These are phyloP conservation scores for Drosophila punjabiensis DNA, from an alignment of 1,140 invertebrate genomes.

Conservation along the genomic window DNA sequence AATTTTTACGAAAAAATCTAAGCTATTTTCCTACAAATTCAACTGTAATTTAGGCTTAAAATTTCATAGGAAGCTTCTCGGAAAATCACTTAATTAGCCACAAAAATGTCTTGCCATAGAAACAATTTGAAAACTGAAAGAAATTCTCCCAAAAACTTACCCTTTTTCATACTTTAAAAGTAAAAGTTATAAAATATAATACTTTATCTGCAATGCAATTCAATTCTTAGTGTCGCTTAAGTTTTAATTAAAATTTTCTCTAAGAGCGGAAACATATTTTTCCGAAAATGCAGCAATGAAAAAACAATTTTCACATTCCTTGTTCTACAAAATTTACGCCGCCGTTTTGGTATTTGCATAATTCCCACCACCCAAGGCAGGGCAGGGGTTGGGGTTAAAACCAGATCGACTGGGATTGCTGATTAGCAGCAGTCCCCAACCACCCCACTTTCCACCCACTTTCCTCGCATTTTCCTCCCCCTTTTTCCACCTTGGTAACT, in stretches of 20 bases:
- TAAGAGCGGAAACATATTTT: slow-evolving; percentile 38
- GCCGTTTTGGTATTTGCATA: slow-evolving; percentile 44
- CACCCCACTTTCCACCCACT: slow-evolving; percentile 9
- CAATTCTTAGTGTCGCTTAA: slow-evolving; percentile 7
- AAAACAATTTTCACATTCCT: slow-evolving; percentile 52
- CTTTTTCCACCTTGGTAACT: slow-evolving; percentile 46
- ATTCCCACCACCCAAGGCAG: slow-evolving; percentile 38
- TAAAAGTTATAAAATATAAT: slow-evolving; percentile 12
- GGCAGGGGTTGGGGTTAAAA: slow-evolving; percentile 10
- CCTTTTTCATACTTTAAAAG: not conserved
- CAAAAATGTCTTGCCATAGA: slow-evolving; percentile 14
- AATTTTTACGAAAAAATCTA: not conserved
- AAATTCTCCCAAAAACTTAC: not conserved
- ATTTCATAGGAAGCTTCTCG: slow-evolving; percentile 1
- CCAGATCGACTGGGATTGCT: slow-evolving; percentile 53
- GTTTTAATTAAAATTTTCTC: slow-evolving; percentile 42
- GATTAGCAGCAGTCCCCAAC: slow-evolving; percentile 43
- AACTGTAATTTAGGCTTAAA: not conserved
- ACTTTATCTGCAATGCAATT: slow-evolving; percentile 30
- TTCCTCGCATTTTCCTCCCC: slow-evolving; percentile 5
- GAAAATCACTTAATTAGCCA: slow-evolving; percentile 13
- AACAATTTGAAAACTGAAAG: not conserved
- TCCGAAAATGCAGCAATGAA: slow-evolving; percentile 48
- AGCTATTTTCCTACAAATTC: not conserved
- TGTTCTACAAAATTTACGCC: slow-evolving; percentile 26